phyloP scores from a whole-genome alignment of 2,797 vertebrate species.

The Tauraco hartlaubi region DNA sequence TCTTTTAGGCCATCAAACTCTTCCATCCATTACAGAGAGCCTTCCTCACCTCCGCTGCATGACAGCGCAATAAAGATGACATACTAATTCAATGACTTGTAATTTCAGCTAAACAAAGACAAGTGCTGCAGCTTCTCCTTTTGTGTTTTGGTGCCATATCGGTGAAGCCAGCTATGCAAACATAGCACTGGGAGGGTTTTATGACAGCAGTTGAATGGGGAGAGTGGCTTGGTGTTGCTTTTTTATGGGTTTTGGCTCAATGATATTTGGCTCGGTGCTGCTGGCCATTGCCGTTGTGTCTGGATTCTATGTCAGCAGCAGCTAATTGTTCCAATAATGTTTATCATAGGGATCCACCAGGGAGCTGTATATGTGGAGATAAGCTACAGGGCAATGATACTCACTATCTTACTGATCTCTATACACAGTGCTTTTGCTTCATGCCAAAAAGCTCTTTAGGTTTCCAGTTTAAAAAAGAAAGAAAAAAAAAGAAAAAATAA shows the following conservation, averaged over 20 bases:
- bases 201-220: constrained; percentile 84
- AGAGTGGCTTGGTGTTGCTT: constrained; percentile 82
- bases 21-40: constrained; percentile 84
- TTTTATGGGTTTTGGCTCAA: constrained; percentile 86
- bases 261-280: constrained; percentile 82
- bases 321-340: constrained; percentile 90
- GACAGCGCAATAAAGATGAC: constrained; percentile 90
- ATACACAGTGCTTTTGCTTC: constrained; percentile 79
- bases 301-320: constrained; percentile 85
- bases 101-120: constrained; percentile 88
- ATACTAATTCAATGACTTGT: constrained; percentile 90
- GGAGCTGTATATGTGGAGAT: constrained; percentile 89
- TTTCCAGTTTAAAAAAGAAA: constrained; percentile 68
- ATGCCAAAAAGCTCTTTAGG: constrained; percentile 83
- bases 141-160: constrained; percentile 85
- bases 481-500: constrained; percentile 53
- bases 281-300: constrained; percentile 83
- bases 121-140: constrained; percentile 82
- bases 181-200: constrained; percentile 85
- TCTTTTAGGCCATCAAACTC: constrained; percentile 86
- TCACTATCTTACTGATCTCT: constrained; percentile 85
- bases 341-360: constrained; percentile 87
- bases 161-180: constrained; percentile 87
- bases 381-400: constrained; percentile 86
- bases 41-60: constrained; percentile 83